Evolutionary conservation across 2,888 invertebrate genomes (phyloP).

Genomic region (Listrodromus nycthemerus): DNA sequence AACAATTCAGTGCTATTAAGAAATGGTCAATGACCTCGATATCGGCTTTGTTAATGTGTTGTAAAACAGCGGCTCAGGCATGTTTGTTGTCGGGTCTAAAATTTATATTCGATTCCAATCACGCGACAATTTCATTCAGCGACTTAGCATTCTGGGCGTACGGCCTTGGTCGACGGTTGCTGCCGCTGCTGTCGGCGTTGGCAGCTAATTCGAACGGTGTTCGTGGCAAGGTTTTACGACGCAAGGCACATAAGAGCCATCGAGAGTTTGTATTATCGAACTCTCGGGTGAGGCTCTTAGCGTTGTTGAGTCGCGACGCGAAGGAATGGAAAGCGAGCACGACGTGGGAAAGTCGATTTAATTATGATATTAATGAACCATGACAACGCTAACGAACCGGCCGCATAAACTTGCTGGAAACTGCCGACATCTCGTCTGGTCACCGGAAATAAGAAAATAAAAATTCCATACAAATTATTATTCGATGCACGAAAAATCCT

Average conservation of each 20-base stretch:
- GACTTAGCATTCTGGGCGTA: slow-evolving; percentile 45
- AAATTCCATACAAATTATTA: neutral
- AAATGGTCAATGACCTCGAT: neutral
- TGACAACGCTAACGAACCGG: neutral
- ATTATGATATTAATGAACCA: slow-evolving; percentile 16
- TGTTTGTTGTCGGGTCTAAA: slow-evolving; percentile 20
- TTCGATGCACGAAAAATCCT: neutral
- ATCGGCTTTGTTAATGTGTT: neutral
- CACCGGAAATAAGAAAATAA: neutral
- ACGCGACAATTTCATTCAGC: slow-evolving; percentile 57
- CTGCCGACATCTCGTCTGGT: neutral
- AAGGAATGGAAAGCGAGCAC: slow-evolving; percentile 37
- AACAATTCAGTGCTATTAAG: too few species aligned
- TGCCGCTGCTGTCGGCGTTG: slow-evolving; percentile 20
- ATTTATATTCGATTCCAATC: slow-evolving; percentile 25
- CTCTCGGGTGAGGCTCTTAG: slow-evolving; percentile 3
- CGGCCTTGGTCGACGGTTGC: slow-evolving; percentile 37
- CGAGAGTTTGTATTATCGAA: slow-evolving; percentile 31
- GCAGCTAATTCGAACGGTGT: slow-evolving; percentile 45
- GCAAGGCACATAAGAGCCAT: slow-evolving; percentile 17
- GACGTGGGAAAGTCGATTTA: slow-evolving; percentile 16
- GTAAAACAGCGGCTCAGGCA: neutral
- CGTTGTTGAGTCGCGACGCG: slow-evolving; percentile 8
- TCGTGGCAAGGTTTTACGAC: slow-evolving; percentile 6
- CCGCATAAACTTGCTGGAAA: neutral